Evolutionary conservation across 2,888 invertebrate species (phyloP), one percentile per base, ranked within the genome.

Genomic region (Congeria kusceri): DNA sequence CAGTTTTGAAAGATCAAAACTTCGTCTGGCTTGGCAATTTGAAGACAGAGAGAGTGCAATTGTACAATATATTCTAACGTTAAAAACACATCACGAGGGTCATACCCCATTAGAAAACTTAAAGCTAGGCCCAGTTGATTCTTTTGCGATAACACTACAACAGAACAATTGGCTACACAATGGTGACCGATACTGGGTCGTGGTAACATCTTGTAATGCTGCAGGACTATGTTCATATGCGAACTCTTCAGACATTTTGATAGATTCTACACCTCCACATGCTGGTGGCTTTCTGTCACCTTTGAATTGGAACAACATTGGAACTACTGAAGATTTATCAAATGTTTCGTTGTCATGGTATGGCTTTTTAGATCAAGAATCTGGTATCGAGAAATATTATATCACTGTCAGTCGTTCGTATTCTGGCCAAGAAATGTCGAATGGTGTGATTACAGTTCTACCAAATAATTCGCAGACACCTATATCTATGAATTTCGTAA

Each of bases 241-340:
- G n/a, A 25, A 57, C 15, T 79, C 80, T 32, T 29, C 71, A 20
- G 58, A 67, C 32, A 18, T 86, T 3, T 32, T 84, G n/a, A 78
- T 88, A 23, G 87, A 88, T 70, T 79, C 83, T 18, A 69, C 83
- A 7, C 86, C 88, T 1, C 88, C 88, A 13, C 80, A 84, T 18
- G 20, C 77, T 0, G 87, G 86, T 18, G 83, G 83, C 3, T 84
- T 86, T 25, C 74, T 70, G 15, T 66, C 65, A 18, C 63, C 75
- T 27, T 53, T 84, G 49, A 66, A 68, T 13, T 85, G 83, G 83
- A 53, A 23, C 23, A 65, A 69, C 59, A n/a, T 59, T 20, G 47
- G 20, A 28, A 29, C 20, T 9, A 49, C 32, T 18, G 32, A 57
- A 9, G n/a, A 13, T 1, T 32, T 27, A 20, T 29, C 65, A 7